These are phyloP conservation scores for Spodoptera picta DNA, from an alignment of 2,888 invertebrate genomes.

Conservation along the genomic window DNA sequence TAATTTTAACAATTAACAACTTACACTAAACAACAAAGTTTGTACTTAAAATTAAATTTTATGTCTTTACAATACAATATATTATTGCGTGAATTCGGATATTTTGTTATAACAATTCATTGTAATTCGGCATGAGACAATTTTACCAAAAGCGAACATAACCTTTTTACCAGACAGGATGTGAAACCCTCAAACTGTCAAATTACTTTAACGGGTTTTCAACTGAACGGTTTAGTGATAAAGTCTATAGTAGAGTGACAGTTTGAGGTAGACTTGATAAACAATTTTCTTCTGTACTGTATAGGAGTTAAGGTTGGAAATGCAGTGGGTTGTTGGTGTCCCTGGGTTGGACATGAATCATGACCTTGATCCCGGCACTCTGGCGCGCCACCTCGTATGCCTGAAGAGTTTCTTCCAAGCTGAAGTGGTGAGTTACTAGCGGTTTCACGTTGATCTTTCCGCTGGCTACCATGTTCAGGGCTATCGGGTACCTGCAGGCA, in stretches of 20 bases:
- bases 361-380: conserved; percentile 94
- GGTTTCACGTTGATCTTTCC: conserved; percentile 94
- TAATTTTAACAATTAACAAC: conserved; percentile 4
- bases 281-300: too few relatives aligned
- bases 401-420: conserved; percentile 92
- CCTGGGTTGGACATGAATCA: conserved; percentile 92
- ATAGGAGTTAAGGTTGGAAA: too few relatives aligned
- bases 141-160: too few relatives aligned
- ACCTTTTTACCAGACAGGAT: too few relatives aligned
- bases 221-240: too few relatives aligned
- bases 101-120: neutral
- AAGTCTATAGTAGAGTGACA: too few relatives aligned
- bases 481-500: conserved; percentile 92
- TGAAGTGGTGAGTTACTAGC: conserved; percentile 94
- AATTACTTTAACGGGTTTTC: too few relatives aligned
- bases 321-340: conserved; percentile 84
- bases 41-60: neutral
- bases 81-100: conserved; percentile 7
- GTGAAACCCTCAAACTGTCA: too few relatives aligned
- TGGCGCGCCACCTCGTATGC: conserved; percentile 95
- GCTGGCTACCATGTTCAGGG: conserved; percentile 93
- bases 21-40: conserved; percentile 12
- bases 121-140: too few relatives aligned
- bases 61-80: neutral
- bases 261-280: too few relatives aligned